Base-by-base conservation (phyloP, 92 coral and sea anemone genomes). In the Epizoanthus fatuus region DNA sequence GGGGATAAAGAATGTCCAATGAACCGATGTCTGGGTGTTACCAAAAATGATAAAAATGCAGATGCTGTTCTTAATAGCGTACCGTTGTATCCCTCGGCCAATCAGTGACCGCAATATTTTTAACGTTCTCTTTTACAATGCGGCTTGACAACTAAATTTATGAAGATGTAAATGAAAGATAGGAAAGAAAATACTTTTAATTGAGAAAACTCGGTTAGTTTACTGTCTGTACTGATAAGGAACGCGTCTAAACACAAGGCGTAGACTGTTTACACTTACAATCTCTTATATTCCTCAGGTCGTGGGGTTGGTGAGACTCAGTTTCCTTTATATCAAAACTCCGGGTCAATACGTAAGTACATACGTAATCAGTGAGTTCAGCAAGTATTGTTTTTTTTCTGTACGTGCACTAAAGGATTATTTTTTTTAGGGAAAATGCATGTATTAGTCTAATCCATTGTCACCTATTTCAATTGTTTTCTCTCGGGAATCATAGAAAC, bases 401-500 rank as follows among this genome's bases (percentile, higher is more conserved):
- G 11, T 37, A 6, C 47, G 71, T 65, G 71, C 71, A 13, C 40
- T 42, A 63, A 32, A 17, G 40, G 16, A 64, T 64, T 15, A 32
- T 5, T 32, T 9, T 64, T 64, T 37, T 16, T 70, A 12, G 75
- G 45, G 22, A 42, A n/a, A 47, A 5, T 42, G 47, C 8, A 40
- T 77, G 32, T 22, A 40, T 58, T 77, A 60, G 39, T 14, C 44
- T 59, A 51, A 25, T 44, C 19, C 57, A 38, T 77, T 77, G 56
- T 59, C 47, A 60, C 9, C 10, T 16, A 6, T 54, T 75, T 9
- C 45, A 32, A 32, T 6, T 71, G 13, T 77, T 42, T 69, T 77
- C 82, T 77, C 82, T 44, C 54, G 82, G 82, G 82, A 60, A 42
- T 59, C 19, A 19, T 19, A 13, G 69, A 77, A 77, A 42, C 45